phyloP scores from a whole-genome alignment of 2,888 invertebrate genomes.

The Microplitis manilae region DNA sequence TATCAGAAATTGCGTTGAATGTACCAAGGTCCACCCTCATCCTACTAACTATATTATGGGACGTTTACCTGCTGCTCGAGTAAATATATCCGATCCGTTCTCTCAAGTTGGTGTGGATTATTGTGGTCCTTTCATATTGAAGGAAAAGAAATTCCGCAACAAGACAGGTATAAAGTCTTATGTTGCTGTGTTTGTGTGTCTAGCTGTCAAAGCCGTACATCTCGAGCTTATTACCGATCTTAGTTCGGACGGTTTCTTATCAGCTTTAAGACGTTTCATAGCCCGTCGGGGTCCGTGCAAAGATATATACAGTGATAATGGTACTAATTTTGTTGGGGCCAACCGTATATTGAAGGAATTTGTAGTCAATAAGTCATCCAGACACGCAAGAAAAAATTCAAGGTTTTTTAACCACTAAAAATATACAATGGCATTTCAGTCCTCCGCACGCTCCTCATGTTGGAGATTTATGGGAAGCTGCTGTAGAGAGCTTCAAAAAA shows the following conservation, averaged over 20 bases:
- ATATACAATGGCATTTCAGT: constrained; percentile 42
- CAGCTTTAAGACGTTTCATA: constrained; percentile 59
- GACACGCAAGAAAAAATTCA: constrained; percentile 27
- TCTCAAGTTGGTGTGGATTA: constrained; percentile 53
- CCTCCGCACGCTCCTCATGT: constrained; percentile 42
- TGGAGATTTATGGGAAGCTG: constrained; percentile 44
- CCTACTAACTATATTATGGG: constrained; percentile 52
- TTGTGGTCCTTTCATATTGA: constrained; percentile 54
- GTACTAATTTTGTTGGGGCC: constrained; percentile 62
- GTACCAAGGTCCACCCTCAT: constrained; percentile 49
- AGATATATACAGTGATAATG: constrained; percentile 60
- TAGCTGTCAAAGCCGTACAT: constrained; percentile 60
- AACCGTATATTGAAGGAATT: constrained; percentile 53
- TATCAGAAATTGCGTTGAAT: constrained; percentile 47
- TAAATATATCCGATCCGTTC: constrained; percentile 51
- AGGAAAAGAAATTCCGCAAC: constrained; percentile 50
- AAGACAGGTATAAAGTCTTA: constrained; percentile 40
- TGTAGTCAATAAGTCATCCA: constrained; percentile 2
- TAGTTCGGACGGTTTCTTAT: constrained; percentile 59
- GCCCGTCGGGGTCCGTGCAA: constrained; percentile 54
- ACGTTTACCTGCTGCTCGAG: constrained; percentile 50
- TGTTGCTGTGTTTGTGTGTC: constrained; percentile 57
- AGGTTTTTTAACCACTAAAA: constrained; percentile 36
- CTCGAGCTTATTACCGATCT: constrained; percentile 59
- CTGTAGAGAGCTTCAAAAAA: constrained; percentile 39